A percentile compares a stretch with the other conserved stretches of the same genome.
Conservation (phyloP, 2,113 vertebrate species). For the Pelusios castaneus region DNA sequence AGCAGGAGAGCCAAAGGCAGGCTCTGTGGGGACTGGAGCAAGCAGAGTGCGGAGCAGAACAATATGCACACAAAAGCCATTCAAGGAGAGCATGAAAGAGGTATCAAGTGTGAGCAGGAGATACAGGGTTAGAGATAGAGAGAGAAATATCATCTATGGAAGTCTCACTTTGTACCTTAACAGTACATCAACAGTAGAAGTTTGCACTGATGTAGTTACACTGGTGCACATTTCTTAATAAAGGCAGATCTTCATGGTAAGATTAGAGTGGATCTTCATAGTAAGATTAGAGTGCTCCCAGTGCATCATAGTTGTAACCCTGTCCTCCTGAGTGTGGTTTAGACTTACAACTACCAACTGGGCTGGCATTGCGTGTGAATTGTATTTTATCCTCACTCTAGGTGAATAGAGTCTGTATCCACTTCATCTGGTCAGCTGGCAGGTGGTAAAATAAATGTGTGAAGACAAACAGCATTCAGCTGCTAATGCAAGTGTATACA, state of each 20-base stretch:
- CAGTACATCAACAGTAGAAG: background rate
- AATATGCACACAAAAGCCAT: no score
- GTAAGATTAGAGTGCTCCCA: background rate
- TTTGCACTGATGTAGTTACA: background rate
- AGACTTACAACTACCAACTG: background rate
- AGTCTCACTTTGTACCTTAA: background rate
- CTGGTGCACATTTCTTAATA: background rate
- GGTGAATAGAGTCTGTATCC: background rate
- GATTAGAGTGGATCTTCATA: background rate
- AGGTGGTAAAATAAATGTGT: background rate
- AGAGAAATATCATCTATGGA: no score
- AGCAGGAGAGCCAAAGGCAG: no score
- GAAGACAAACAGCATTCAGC: background rate
- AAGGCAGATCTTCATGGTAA: background rate
- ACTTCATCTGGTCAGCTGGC: background rate
- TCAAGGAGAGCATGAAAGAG: no score
- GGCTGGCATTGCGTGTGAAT: background rate
- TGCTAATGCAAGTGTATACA: background rate
- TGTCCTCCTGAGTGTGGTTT: background rate
- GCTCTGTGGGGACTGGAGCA: no score
- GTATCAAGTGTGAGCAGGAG: no score
- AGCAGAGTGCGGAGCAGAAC: no score
- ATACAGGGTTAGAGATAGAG: no score
- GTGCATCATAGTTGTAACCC: background rate
- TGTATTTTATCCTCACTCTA: background rate